Base-by-base conservation (phyloP, 2,888 invertebrate genomes). In the Leucophora obtusa region DNA sequence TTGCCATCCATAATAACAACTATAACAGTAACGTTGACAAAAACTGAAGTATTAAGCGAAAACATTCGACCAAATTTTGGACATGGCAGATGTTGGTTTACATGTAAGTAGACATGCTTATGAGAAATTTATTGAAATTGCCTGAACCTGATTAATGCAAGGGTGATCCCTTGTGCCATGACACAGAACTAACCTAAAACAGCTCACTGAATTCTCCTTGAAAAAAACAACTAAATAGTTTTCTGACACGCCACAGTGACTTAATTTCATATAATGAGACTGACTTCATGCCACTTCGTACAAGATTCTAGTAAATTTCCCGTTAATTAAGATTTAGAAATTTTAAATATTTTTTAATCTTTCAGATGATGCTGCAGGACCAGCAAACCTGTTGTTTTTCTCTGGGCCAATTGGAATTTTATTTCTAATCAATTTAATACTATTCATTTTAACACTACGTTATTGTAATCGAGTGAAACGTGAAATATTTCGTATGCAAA, bases 391-490 rank as follows among this genome's bases (percentile, higher is more conserved):
- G 10, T 89, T 94, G 60, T 94, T 93, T 87, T 95, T 95, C 88
- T 92, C 93, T 76, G 90, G 92, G 0, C 95, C 95, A 0, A 91
- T 94, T 87, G 93, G 93, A 0, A 80, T 94, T 7, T 91, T 94
- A 83, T 92, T 94, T 50, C 89, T 92, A 33, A 91, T 92, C n/a
- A 95, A 95, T 88, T 91, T 93, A 58, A 89, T 93, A 18, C 90
- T 95, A 15, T 95, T 95, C 90, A 89, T 93, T 78, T 89, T 94
- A 84, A 95, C 95, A 0, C 92, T 94, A 2, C 90, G 92, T 10
- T 93, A 95, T 85, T 95, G 95, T 86, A 93, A 93, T 82, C 92
- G 92, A 84, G 94, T 95, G 3, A 95, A 95, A 89, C 93, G 93
- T 0, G 95, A 96, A 89, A 94, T 96, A 83, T 93, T 92, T 82